Evolutionary conservation across 64 coral and sea anemone genomes (phyloP).

Genomic region (Montipora capricornis): DNA sequence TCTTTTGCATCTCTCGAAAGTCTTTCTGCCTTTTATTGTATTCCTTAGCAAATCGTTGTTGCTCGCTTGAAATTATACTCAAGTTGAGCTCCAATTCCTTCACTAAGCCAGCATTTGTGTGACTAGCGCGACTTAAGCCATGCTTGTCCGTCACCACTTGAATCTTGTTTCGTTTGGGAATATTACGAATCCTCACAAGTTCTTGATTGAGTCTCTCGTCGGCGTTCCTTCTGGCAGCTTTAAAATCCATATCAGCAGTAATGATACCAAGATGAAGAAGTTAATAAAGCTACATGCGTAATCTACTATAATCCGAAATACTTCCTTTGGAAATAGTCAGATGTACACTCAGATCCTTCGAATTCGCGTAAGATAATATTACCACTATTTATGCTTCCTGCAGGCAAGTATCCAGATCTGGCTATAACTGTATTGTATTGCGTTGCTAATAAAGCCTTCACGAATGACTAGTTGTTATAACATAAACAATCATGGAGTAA

Average conservation of each 20-base stretch:
- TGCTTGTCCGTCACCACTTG: constrained; percentile 73
- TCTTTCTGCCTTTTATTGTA: constrained; percentile 62
- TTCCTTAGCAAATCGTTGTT: constrained; percentile 43
- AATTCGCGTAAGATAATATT: not conserved
- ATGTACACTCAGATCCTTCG: not conserved
- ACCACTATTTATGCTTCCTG: not conserved
- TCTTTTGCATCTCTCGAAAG: constrained; percentile 68
- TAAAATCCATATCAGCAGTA: constrained; percentile 41
- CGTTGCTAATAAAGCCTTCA: not conserved
- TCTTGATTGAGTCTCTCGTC: constrained; percentile 89
- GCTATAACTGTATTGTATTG: too few relatives aligned
- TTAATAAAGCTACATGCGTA: not conserved
- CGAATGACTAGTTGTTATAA: too few relatives aligned
- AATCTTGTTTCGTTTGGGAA: constrained; percentile 82
- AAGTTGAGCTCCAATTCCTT: constrained; percentile 75
- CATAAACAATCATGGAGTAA: not conserved
- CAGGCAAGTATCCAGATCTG: too few relatives aligned
- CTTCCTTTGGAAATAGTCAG: not conserved
- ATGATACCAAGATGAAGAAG: not conserved
- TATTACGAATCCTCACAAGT: constrained; percentile 80
- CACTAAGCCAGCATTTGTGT: constrained; percentile 78
- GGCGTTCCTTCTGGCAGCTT: constrained; percentile 56
- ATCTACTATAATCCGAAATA: constrained; percentile 29
- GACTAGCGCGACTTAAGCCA: constrained; percentile 81
- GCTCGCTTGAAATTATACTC: constrained; percentile 55